These are phyloP conservation scores for Stenoptilia bipunctidactyla DNA, from an alignment of 2,888 invertebrate genomes.

Conservation along the genomic window DNA sequence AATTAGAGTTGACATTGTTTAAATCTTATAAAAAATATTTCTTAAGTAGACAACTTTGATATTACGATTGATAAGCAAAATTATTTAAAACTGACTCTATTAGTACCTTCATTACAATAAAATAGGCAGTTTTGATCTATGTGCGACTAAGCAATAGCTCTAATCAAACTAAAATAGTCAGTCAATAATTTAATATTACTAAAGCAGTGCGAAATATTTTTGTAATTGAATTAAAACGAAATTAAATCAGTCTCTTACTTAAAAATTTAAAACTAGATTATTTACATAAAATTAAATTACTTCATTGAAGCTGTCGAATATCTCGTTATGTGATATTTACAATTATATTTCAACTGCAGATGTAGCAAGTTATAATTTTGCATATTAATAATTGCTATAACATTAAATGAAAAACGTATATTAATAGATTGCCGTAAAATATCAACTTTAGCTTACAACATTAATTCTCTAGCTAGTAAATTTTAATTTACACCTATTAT, in stretches of 20 bases:
- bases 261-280: conserved; percentile 46
- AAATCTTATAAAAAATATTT: too few relatives aligned
- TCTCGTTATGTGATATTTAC: neutral
- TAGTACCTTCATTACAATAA: too few relatives aligned
- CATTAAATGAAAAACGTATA: conserved; percentile 16
- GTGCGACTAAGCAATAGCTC: too few relatives aligned
- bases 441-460: conserved; percentile 24
- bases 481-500: conserved; percentile 46
- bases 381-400: conserved; percentile 14
- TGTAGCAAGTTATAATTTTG: conserved; percentile 1
- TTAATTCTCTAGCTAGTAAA: conserved; percentile 60
- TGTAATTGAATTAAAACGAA: conserved; percentile 30
- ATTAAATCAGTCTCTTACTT: conserved; percentile 66
- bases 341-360: neutral
- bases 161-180: too few relatives aligned
- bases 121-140: too few relatives aligned
- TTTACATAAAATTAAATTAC: conserved; percentile 32
- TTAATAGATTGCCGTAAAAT: too few relatives aligned
- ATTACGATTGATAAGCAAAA: too few relatives aligned
- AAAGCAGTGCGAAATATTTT: too few relatives aligned
- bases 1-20: too few relatives aligned
- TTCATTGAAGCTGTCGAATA: neutral
- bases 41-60: too few relatives aligned
- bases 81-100: too few relatives aligned
- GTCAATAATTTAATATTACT: too few relatives aligned